Base-by-base conservation (phyloP, 2,888 invertebrate species). In the Nudaria mundana region DNA sequence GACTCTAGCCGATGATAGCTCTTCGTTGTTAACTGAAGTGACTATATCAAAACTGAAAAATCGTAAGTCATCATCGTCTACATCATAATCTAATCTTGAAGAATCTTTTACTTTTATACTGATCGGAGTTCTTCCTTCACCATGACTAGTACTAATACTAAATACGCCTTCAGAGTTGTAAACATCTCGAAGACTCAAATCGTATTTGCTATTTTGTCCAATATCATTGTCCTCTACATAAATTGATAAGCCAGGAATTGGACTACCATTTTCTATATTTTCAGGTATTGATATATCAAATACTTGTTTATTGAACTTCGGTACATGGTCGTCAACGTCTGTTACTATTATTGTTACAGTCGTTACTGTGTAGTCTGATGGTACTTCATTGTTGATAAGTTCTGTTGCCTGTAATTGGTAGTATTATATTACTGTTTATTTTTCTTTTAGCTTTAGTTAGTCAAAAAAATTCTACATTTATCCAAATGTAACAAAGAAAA, bases 281-380 rank as follows among this genome's bases (percentile, higher is more conserved):
- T 96, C 95, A 0, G 94, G 93, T 42, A 95, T 92, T 0, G 92
- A 92, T 33, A 95, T 90, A 52, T 91, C 90, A 43, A 93, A 94
- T 1, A 84, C 75, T 2, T 91, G 81, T 49, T 90, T 87, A 58
- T 94, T 95, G 56, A 95, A 95, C 52, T 90, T 81, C 0, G 95
- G 95, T 8, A 90, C 83, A 51, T 95, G 92, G 63, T 95, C 95
- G 56, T 95, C 95, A 0, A 93, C 92, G 61, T 96, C 95, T 0
- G 93, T 93, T 15, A 95, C 92, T 1, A 95, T 93, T 23, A 95
- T 93, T 0, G 95, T 95, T 0, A 95, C 89, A 23, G 92, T 90
- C 1, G 94, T 92, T 0, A 90, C 89, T 0, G 94, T 89, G 18
- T 90, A 91, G 52, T 94, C 94, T 0, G 92, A 92, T 4, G 93